Base-by-base conservation (phyloP, 2,797 vertebrate genomes). In the Atherinosoma microstoma region DNA sequence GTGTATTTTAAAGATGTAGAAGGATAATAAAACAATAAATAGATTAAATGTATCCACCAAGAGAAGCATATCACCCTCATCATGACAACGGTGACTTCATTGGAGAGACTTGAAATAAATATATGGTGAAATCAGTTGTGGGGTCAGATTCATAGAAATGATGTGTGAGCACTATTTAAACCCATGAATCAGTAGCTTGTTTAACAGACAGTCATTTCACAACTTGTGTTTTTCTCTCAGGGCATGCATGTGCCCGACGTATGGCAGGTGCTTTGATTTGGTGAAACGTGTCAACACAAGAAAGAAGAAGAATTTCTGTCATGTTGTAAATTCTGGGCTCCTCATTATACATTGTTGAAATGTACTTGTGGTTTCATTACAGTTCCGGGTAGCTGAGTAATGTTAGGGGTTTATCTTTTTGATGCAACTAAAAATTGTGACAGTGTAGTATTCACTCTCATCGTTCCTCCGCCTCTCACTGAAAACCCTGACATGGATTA, bases 391-490 rank as follows among this genome's bases (percentile, higher is more conserved):
- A 24, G 6, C 13, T 1, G 27, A 34, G 64, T 76, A 6, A 61
- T 22, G 20, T 59, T 1, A 13, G 1, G 30, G 67, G 84, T 78
- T 76, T 71, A 82, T 70, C 42, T 67, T 65, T 27, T 45, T 68
- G 47, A 77, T 70, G 67, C 20, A 38, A 79, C 58, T 65, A 40
- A 58, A 70, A 34, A 42, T 49, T 22, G 47, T 49, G 9, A 20
- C 20, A 8, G 15, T 83, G 64, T 16, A 29, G 27, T 27, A 24
- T 36, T 74, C 53, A 16, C 56, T 60, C 40, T 78, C 72, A 57
- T 69, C 34, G 20, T 24, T 34, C 64, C 62, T 61, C 67, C 34
- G 4, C 18, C 58, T 70, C 54, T 66, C 27, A 18, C 10, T 36
- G 15, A 67, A 73, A 75, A 15, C 30, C 69, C 11, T 3, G 60